phyloP scores from a whole-genome alignment of 2,113 vertebrate species.

The Sardina pilchardus region DNA sequence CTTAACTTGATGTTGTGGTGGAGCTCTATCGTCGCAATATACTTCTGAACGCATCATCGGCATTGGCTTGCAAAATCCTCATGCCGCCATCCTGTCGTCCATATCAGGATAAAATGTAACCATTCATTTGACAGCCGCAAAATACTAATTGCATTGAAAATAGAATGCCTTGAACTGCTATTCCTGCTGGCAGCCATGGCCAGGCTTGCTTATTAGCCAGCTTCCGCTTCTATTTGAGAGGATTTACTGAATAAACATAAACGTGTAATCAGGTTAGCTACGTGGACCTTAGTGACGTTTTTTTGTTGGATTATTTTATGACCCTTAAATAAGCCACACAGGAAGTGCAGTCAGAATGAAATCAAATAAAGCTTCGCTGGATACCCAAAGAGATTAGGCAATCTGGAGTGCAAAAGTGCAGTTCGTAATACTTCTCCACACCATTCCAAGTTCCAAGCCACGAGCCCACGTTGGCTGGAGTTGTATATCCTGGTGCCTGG shows the following conservation, averaged over 20 bases:
- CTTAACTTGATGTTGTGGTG: not conserved
- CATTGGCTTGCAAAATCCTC: not conserved
- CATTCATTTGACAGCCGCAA: not conserved
- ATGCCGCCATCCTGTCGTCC: not conserved
- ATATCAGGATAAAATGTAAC: not conserved
- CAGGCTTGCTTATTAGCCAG: not conserved
- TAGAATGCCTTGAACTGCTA: not conserved
- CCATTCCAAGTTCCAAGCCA: too few species aligned
- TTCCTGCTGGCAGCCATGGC: not conserved
- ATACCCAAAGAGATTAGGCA: too few species aligned
- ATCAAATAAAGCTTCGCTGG: too few species aligned
- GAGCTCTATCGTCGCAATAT: not conserved
- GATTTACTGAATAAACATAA: not conserved
- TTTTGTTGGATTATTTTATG: too few species aligned
- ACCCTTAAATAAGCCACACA: too few species aligned
- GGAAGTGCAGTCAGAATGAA: too few species aligned
- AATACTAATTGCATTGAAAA: not conserved
- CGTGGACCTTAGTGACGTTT: not conserved
- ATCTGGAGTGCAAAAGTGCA: too few species aligned
- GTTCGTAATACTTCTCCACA: too few species aligned
- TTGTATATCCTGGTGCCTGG: not conserved
- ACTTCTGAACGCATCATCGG: not conserved
- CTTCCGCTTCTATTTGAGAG: not conserved
- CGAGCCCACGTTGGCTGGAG: too few species aligned
- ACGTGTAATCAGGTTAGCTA: not conserved